Percentiles rank a stretch among this genome's conserved stretches.
phyloP scores from a whole-genome alignment of 2,888 invertebrate species.

The Tetragonisca angustula region DNA sequence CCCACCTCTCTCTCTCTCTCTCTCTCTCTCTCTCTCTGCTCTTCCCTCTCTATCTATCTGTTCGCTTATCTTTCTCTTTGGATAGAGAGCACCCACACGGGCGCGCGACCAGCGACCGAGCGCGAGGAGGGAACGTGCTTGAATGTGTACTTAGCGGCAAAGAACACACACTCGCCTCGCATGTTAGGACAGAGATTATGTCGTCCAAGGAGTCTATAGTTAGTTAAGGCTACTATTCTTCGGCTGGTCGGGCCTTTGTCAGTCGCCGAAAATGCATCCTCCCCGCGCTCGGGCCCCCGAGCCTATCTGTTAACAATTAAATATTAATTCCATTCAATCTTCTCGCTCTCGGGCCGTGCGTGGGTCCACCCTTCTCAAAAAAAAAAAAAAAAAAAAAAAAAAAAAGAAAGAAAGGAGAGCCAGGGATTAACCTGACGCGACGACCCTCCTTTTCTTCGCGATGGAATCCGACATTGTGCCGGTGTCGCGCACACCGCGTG shows the following conservation, averaged over 20 bases:
- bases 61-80: neutral
- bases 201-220: slow-evolving; percentile 77
- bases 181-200: slow-evolving; percentile 79
- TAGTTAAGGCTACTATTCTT: slow-evolving; percentile 79
- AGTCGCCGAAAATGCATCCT: slow-evolving; percentile 63
- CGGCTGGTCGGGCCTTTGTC: slow-evolving; percentile 65
- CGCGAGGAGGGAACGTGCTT: slow-evolving; percentile 64
- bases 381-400: neutral
- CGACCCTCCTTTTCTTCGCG: slow-evolving; percentile 25
- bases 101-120: slow-evolving; percentile 6
- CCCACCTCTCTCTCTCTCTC: slow-evolving; percentile 1
- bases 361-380: slow-evolving; percentile 14
- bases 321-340: slow-evolving; percentile 77
- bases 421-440: slow-evolving; percentile 67
- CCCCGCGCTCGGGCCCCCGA: slow-evolving; percentile 15
- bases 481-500: neutral
- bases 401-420: slow-evolving; percentile 29
- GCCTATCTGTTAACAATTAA: slow-evolving; percentile 73
- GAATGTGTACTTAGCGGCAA: slow-evolving; percentile 79
- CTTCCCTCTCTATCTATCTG: neutral
- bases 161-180: slow-evolving; percentile 74
- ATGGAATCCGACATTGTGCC: slow-evolving; percentile 58
- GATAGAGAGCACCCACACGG: slow-evolving; percentile 24
- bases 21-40: neutral
- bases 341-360: slow-evolving; percentile 7